Base-by-base conservation (phyloP, 2,888 invertebrate genomes). In the Cenopis cana region DNA sequence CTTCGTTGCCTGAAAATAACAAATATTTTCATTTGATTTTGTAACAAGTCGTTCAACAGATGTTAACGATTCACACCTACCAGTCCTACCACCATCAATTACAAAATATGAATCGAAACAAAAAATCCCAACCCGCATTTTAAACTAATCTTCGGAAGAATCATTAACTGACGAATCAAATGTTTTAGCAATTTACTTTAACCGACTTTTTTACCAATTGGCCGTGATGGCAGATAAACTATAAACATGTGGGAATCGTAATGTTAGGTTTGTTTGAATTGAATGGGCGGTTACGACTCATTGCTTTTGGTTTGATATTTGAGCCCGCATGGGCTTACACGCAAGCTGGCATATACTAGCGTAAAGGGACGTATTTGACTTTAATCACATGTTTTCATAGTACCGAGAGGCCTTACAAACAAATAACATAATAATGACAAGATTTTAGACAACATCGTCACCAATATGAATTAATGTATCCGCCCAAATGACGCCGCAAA, bases 131-230 rank as follows among this genome's bases (percentile, higher is more conserved):
- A 66, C 76, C 76, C 76, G 76, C 75, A 76, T 76, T 69, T 50
- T 73, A 72, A 66, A 76, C 64, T 73, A 76, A 75, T 76, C 76
- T 73, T 70, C 66, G 52, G 68, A 60, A 64, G 61, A 72, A 73
- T 74, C 73, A 69, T 76, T 72, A 67, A 70, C 60, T 49, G 56
- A 41, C 66, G 67, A 61, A 69, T 64, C 69, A 62, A 71, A 70
- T 65, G 74, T 72, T 75, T 75, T 74, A 74, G 69, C 74, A 75
- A 74, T 75, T 75, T 75, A 75, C 72, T 57, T 72, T 62, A 74
- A 74, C 68, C 69, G 73, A 49, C 66, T 73, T 74, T 76, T 76
- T 76, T 76, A 76, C 71, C 73, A 74, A 76, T 76, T 74, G 68
- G 69, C 67, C 61, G 62, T 64, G 69, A 73, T 70, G 61, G 68